Conservation (phyloP, 1,140 invertebrate genomes). For the Marisa cornuarietis region DNA sequence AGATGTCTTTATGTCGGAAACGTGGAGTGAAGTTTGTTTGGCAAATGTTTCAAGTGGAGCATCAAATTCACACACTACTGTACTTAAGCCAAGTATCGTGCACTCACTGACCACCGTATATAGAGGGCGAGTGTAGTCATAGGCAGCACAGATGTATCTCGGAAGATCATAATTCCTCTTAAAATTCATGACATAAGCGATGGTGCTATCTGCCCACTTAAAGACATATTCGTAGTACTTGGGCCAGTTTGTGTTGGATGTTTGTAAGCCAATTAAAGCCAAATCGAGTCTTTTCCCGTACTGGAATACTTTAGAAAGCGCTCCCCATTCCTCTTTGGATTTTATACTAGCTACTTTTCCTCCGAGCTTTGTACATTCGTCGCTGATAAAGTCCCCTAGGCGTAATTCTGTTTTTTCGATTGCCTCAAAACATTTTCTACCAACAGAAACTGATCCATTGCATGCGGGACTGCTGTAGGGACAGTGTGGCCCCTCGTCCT, state of each 20-base stretch:
- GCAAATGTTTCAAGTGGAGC: neutral
- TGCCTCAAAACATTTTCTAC: neutral
- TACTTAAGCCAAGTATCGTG: neutral
- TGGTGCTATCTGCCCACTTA: neutral
- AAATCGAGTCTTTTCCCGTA: neutral
- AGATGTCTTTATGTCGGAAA: neutral
- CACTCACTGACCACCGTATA: neutral
- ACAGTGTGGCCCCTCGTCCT: slow-evolving; percentile 7
- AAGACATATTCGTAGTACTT: neutral
- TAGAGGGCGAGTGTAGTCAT: too few species aligned
- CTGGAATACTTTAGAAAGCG: neutral
- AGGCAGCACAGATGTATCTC: too few species aligned
- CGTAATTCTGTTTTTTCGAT: neutral
- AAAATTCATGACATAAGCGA: neutral
- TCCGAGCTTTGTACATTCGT: neutral
- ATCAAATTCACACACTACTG: neutral
- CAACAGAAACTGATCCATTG: neutral
- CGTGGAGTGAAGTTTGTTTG: neutral
- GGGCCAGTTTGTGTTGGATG: neutral
- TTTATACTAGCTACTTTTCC: slow-evolving; percentile 10
- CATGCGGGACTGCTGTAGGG: slow-evolving; percentile 11
- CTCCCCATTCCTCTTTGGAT: neutral
- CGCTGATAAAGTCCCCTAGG: neutral
- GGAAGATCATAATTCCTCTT: neutral
- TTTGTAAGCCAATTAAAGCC: neutral